phyloP scores from a whole-genome alignment of 2,888 invertebrate genomes.

The Blastobasis lacticolella region DNA sequence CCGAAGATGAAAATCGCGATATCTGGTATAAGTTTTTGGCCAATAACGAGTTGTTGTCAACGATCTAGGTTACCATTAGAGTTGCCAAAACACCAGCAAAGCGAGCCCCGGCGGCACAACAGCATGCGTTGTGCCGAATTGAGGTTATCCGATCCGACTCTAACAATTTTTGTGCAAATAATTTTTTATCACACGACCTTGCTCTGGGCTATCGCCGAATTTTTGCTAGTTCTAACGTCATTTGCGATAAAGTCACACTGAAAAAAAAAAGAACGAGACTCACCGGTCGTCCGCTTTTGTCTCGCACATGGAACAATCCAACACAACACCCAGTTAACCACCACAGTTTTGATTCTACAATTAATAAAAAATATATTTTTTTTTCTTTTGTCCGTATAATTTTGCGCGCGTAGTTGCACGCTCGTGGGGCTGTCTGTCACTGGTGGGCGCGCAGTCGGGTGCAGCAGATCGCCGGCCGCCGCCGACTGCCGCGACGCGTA shows the following conservation, averaged over 20 bases:
- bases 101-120: constrained; percentile 25
- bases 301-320: constrained; percentile 18
- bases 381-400: too few relatives aligned
- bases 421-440: too few relatives aligned
- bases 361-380: too few relatives aligned
- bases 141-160: constrained; percentile 68
- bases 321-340: constrained; percentile 18
- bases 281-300: constrained; percentile 19
- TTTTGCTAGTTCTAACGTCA: constrained; percentile 59
- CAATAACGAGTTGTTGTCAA: constrained; percentile 4
- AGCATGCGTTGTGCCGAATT: constrained; percentile 55
- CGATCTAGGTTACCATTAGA: constrained; percentile 6
- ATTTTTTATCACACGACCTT: constrained; percentile 68
- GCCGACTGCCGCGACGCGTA: constrained; percentile 67
- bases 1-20: too few relatives aligned
- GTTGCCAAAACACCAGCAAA: constrained; percentile 6
- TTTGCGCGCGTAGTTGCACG: too few relatives aligned
- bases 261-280: constrained; percentile 29
- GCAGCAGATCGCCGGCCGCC: constrained; percentile 45
- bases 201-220: constrained; percentile 69
- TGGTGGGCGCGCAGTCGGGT: too few relatives aligned
- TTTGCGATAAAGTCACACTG: constrained; percentile 41
- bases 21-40: too few relatives aligned
- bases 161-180: constrained; percentile 72
- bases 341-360: too few relatives aligned